phyloP scores from a whole-genome alignment of 2,113 vertebrate species.

The Neopipo cinnamomea region DNA sequence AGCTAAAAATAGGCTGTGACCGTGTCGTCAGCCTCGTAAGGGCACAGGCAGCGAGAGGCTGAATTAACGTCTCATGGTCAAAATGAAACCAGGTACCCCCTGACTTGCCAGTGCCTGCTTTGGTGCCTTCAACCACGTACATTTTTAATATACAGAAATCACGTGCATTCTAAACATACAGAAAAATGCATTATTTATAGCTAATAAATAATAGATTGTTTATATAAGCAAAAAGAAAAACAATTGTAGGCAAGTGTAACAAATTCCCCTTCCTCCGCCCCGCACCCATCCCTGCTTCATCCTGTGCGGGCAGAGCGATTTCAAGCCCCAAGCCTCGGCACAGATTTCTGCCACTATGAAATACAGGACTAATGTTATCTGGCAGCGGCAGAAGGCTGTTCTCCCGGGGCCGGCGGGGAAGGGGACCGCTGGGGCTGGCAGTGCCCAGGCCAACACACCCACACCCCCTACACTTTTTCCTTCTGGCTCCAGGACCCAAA shows the following conservation, averaged over 20 bases:
- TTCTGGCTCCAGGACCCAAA: background rate
- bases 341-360: conserved; percentile 59
- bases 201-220: conserved; percentile 70
- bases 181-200: conserved; percentile 70
- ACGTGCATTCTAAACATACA: conserved; percentile 68
- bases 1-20: conserved; percentile 58
- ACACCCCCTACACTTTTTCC: background rate
- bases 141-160: conserved; percentile 65
- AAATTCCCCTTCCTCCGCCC: conserved; percentile 29
- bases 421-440: conserved; percentile 3
- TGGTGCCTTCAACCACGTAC: conserved; percentile 53
- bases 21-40: background rate
- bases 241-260: conserved; percentile 63
- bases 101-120: background rate
- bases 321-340: conserved; percentile 51
- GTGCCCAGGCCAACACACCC: background rate
- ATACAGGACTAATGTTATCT: conserved; percentile 54
- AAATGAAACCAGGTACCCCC: background rate
- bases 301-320: background rate
- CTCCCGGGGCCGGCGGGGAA: background rate
- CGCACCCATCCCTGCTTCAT: background rate
- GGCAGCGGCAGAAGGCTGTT: conserved; percentile 61
- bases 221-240: conserved; percentile 65
- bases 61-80: background rate
- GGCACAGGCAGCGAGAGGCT: background rate